These are phyloP conservation scores for Cantharis rufa DNA, from an alignment of 2,888 invertebrate species.

Conservation along the genomic window DNA sequence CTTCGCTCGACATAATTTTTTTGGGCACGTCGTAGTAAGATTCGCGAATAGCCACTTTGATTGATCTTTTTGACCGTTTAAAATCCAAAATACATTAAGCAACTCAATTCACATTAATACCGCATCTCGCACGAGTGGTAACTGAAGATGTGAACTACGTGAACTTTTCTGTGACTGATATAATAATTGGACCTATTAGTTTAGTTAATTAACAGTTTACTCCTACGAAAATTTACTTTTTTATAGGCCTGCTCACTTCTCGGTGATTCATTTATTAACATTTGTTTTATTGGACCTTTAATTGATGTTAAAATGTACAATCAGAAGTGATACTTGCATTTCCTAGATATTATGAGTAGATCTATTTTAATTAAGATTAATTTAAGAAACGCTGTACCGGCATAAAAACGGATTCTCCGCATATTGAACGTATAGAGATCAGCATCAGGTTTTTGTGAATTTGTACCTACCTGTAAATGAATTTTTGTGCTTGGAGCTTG, in stretches of 20 bases:
- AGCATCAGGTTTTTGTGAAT: too few relatives aligned
- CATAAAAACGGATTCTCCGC: neutral
- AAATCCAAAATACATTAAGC: neutral
- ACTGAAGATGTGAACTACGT: conserved; percentile 1
- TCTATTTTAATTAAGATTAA: neutral
- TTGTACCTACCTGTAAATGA: too few relatives aligned
- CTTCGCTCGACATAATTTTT: conserved; percentile 67
- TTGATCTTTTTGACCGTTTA: neutral
- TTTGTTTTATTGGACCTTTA: neutral
- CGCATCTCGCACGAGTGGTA: neutral
- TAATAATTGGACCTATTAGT: conserved; percentile 31
- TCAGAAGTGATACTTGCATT: neutral
- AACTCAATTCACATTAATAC: neutral
- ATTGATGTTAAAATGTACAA: neutral
- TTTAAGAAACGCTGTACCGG: neutral
- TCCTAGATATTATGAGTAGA: neutral
- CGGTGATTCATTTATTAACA: conserved; percentile 26
- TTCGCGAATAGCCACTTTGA: conserved; percentile 42
- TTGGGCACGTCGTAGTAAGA: conserved; percentile 51
- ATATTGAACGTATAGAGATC: too few relatives aligned
- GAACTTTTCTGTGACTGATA: conserved; percentile 14
- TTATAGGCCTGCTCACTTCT: conserved; percentile 4
- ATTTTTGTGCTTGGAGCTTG: too few relatives aligned
- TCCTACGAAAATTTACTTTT: conserved; percentile 26
- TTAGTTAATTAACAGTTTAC: conserved; percentile 28